Conservation (phyloP, 2,888 invertebrate genomes). For the Tiphia femorata region DNA sequence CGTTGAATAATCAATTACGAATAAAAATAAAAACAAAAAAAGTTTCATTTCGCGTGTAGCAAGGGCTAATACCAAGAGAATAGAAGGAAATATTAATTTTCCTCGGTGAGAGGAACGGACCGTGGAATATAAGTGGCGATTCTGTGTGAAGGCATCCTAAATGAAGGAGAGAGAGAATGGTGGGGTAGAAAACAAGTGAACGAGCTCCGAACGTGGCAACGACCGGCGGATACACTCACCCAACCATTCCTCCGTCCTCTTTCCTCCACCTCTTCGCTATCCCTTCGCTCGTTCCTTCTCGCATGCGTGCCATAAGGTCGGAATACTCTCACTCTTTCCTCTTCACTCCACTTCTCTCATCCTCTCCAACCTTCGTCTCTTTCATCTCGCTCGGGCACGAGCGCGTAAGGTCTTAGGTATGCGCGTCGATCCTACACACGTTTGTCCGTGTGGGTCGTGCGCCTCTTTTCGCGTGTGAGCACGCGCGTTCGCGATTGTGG, state of each 20-base stretch:
- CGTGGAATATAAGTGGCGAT: too few relatives aligned
- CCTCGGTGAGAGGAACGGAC: too few relatives aligned
- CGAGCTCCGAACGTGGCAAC: constrained; percentile 65
- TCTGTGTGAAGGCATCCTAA: too few relatives aligned
- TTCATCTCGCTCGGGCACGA: background rate
- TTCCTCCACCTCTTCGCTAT: constrained; percentile 3
- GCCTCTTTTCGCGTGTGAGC: background rate
- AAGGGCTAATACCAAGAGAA: too few relatives aligned
- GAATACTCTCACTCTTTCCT: constrained; percentile 39
- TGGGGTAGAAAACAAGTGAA: constrained; percentile 66
- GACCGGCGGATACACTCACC: constrained; percentile 65
- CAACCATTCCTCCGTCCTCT: constrained; percentile 11
- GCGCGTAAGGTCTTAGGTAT: background rate
- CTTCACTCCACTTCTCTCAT: too few relatives aligned
- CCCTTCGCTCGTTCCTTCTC: constrained; percentile 10
- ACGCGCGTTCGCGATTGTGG: too few relatives aligned
- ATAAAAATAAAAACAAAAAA: too few relatives aligned
- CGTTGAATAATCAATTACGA: too few relatives aligned
- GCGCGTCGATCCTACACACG: background rate
- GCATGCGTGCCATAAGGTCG: too few relatives aligned
- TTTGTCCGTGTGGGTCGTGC: background rate
- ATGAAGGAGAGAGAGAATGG: constrained; percentile 42
- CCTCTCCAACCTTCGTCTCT: background rate
- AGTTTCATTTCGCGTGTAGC: too few relatives aligned
- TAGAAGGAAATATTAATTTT: too few relatives aligned